These are phyloP conservation scores for Timema cristinae DNA, from an alignment of 2,888 invertebrate genomes.

Conservation along the genomic window DNA sequence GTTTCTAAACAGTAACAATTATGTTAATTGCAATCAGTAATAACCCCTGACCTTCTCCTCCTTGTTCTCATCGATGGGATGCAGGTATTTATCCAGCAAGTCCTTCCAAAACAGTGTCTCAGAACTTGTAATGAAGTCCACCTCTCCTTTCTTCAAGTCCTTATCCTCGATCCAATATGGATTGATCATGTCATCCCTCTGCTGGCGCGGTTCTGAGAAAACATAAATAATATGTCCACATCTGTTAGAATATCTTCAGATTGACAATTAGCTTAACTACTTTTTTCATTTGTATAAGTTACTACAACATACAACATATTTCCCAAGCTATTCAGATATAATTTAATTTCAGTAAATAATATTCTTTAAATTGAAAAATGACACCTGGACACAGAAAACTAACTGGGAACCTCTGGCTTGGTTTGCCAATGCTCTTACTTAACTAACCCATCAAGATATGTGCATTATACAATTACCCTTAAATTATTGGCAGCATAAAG, in stretches of 20 bases:
- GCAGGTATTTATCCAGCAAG: slow-evolving; percentile 49
- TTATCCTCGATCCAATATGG: slow-evolving; percentile 47
- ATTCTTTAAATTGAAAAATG: too few species aligned
- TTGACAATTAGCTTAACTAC: not conserved
- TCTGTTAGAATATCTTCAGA: not conserved
- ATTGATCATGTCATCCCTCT: slow-evolving; percentile 46
- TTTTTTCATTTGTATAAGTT: not conserved
- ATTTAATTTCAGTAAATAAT: too few species aligned
- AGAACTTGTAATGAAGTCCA: slow-evolving; percentile 43
- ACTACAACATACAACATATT: not conserved
- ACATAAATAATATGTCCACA: not conserved
- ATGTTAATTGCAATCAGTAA: too few species aligned
- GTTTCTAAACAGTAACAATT: too few species aligned
- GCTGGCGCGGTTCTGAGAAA: slow-evolving; percentile 36
- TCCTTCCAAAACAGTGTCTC: slow-evolving; percentile 50
- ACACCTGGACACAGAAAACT: too few species aligned
- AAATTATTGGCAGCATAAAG: too few species aligned
- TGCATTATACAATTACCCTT: too few species aligned
- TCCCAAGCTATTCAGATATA: too few species aligned
- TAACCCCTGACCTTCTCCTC: slow-evolving; percentile 33
- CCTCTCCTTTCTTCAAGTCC: slow-evolving; percentile 42
- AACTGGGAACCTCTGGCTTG: too few species aligned
- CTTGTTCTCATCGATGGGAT: slow-evolving; percentile 45
- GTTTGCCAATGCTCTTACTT: too few species aligned
- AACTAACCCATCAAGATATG: too few species aligned